A percentile compares a stretch with the other conserved stretches of the same genome.
These are phyloP conservation scores for Torymus tubicola DNA, from an alignment of 2,888 invertebrate species.

Conservation along the genomic window DNA sequence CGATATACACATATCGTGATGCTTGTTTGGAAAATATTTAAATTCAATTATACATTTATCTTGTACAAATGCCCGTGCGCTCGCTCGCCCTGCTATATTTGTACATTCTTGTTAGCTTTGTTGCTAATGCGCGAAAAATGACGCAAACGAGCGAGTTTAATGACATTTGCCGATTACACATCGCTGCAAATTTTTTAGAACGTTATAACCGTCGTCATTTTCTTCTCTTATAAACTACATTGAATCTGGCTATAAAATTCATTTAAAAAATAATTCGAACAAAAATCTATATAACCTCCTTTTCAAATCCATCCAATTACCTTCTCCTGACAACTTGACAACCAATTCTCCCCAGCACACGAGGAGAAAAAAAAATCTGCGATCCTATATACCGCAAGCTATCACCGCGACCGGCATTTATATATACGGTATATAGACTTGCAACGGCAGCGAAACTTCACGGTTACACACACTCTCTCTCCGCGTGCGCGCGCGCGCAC, in stretches of 20 bases:
- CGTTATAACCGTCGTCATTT: no score
- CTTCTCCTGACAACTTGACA: no score
- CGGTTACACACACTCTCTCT: constrained; percentile 44
- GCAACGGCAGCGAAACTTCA: constrained; percentile 34
- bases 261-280: no score
- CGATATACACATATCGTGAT: neutral
- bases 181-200: neutral
- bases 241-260: no score
- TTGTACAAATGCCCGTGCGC: neutral
- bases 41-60: constrained; percentile 25
- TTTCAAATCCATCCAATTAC: no score
- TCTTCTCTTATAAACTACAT: no score
- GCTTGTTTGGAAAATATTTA: constrained; percentile 23
- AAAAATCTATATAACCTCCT: no score
- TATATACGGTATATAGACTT: constrained; percentile 23
- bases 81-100: neutral
- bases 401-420: constrained; percentile 7
- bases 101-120: neutral
- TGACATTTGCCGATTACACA: neutral
- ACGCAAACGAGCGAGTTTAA: neutral
- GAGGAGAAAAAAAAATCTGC: no score
- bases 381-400: constrained; percentile 27
- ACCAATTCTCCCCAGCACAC: no score
- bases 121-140: neutral
- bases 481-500: neutral